phyloP scores from a whole-genome alignment of 2,888 invertebrate species.

The Pristionchus arcanus region DNA sequence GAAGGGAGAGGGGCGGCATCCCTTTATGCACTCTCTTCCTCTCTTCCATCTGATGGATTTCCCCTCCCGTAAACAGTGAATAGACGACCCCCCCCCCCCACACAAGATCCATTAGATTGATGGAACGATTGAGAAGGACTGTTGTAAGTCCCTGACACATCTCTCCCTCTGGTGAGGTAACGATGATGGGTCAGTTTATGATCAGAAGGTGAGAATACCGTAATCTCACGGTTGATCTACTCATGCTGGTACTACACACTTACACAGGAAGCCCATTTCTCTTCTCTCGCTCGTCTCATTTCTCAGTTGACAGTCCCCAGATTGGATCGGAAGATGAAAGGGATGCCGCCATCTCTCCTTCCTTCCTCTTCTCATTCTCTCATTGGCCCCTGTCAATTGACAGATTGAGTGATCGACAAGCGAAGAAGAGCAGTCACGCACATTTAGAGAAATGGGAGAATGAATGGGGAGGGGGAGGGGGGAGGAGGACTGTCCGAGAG shows the following conservation, averaged over 20 bases:
- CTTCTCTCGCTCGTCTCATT: conserved; percentile 6
- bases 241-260: background rate
- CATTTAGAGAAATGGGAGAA: conserved; percentile 15
- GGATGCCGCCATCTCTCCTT: conserved; percentile 30
- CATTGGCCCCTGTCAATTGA: conserved; percentile 47
- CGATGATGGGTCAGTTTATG: conserved; percentile 38
- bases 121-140: background rate
- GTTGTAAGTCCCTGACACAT: conserved; percentile 37
- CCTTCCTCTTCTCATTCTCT: background rate
- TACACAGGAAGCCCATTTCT: conserved; percentile 3
- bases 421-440: conserved; percentile 23
- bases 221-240: background rate
- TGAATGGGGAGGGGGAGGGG: background rate
- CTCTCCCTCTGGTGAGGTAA: conserved; percentile 5
- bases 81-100: background rate
- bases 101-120: conserved; percentile 22
- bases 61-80: background rate
- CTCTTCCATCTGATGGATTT: background rate
- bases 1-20: background rate
- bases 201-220: conserved; percentile 1
- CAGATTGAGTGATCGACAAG: conserved; percentile 49
- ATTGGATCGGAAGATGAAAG: conserved; percentile 45
- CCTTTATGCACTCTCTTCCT: conserved; percentile 24
- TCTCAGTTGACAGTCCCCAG: conserved; percentile 23
- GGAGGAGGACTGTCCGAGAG: background rate